Percentiles rank a stretch among this genome's conserved stretches.
phyloP scores from a whole-genome alignment of 2,797 vertebrate species.

The Microhierax caerulescens region DNA sequence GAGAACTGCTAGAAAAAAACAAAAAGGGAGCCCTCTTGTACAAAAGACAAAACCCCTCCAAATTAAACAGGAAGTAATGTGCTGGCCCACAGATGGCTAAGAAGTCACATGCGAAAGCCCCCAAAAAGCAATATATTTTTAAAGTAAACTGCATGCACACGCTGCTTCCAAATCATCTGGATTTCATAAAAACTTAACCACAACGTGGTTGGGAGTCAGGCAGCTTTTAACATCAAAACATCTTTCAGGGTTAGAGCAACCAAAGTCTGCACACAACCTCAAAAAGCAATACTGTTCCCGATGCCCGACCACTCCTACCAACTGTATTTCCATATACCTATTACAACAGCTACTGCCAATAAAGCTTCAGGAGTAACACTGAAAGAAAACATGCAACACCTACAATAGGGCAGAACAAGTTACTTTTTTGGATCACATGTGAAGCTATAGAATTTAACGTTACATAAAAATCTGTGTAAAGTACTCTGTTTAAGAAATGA shows the following conservation, averaged over 20 bases:
- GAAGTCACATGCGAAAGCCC: conserved; percentile 36
- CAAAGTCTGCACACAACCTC: conserved; percentile 29
- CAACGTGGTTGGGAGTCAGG: conserved; percentile 63
- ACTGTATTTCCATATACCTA: neutral
- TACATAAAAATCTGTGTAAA: neutral
- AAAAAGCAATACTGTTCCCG: neutral
- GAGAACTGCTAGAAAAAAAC: conserved; percentile 65
- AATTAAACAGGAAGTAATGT: conserved; percentile 75
- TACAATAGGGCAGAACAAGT: neutral
- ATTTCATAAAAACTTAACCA: conserved; percentile 74
- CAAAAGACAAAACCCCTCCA: conserved; percentile 54
- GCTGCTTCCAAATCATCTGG: conserved; percentile 78
- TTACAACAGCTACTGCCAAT: neutral
- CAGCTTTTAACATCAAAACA: conserved; percentile 69
- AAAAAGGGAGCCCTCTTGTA: conserved; percentile 53
- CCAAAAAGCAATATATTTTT: conserved; percentile 64
- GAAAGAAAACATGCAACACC: neutral
- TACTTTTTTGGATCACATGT: neutral
- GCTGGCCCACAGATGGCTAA: conserved; percentile 67
- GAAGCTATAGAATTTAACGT: neutral
- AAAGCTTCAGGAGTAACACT: neutral
- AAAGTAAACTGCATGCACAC: conserved; percentile 65
- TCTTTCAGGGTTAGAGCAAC: conserved; percentile 52
- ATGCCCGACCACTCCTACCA: conserved; percentile 18
- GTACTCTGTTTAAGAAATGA: neutral